Evolutionary conservation across 1,140 invertebrate genomes (phyloP).

Genomic region (Penaeus chinensis): DNA sequence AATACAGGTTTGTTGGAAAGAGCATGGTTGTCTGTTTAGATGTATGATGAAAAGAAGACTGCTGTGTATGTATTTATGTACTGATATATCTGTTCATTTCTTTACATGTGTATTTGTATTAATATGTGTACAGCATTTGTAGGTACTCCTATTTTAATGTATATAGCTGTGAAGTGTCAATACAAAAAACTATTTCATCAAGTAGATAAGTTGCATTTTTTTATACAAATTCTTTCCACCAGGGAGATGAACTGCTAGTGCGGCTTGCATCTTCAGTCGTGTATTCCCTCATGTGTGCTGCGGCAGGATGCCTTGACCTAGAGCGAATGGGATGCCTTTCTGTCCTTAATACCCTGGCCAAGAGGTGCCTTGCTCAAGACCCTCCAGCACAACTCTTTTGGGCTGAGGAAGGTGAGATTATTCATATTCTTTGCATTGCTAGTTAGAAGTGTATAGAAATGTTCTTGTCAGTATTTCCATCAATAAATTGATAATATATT

Average conservation of each 20-base stretch:
- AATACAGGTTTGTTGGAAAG: conserved; percentile 44
- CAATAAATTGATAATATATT: too few relatives aligned
- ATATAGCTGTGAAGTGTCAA: too few relatives aligned
- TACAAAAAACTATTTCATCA: too few relatives aligned
- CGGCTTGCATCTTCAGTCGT: conserved; percentile 54
- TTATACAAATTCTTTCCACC: background rate
- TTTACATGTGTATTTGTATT: too few relatives aligned
- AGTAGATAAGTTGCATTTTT: too few relatives aligned
- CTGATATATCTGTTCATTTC: too few relatives aligned
- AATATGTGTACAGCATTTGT: too few relatives aligned
- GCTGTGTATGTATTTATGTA: too few relatives aligned
- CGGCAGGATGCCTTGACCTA: conserved; percentile 38
- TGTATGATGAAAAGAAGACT: too few relatives aligned
- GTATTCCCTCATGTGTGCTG: conserved; percentile 60
- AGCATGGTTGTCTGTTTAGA: background rate
- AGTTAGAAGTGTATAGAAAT: background rate
- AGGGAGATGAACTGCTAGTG: conserved; percentile 57
- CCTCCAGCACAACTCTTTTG: conserved; percentile 61
- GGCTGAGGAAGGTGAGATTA: conserved; percentile 58
- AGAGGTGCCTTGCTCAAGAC: conserved; percentile 46
- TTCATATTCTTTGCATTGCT: too few relatives aligned
- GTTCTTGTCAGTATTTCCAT: too few relatives aligned
- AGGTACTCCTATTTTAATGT: too few relatives aligned
- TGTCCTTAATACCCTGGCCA: conserved; percentile 50
- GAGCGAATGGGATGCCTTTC: conserved; percentile 29